phyloP scores from a whole-genome alignment of 2,113 vertebrate genomes.

The Nothobranchius furzeri region DNA sequence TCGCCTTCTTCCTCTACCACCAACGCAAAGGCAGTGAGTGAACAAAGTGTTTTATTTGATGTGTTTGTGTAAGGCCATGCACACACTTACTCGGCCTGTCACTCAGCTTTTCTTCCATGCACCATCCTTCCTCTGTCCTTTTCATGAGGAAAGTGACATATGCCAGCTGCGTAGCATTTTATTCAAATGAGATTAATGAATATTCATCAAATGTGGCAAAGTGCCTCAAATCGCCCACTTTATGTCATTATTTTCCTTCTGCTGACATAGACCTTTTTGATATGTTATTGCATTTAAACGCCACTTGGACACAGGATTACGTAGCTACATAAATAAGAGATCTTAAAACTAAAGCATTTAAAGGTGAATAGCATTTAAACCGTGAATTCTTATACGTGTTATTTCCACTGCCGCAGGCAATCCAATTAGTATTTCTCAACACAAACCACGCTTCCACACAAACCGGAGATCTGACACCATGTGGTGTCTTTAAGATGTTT shows the following conservation, averaged over 20 bases:
- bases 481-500: constrained; percentile 30
- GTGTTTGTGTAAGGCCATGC: constrained; percentile 3
- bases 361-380: constrained; percentile 43
- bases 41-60: constrained; percentile 10
- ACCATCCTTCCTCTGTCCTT: constrained; percentile 67
- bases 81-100: constrained; percentile 8
- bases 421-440: constrained; percentile 52
- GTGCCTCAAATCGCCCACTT: constrained; percentile 54
- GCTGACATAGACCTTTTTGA: constrained; percentile 23
- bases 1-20: constrained; percentile 90
- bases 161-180: constrained; percentile 43
- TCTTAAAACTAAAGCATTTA: constrained; percentile 39
- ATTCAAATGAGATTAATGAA: constrained; percentile 70
- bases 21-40: constrained; percentile 96
- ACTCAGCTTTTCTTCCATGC: constrained; percentile 58
- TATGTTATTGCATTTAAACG: constrained; percentile 34
- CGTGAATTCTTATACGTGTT: constrained; percentile 47
- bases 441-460: constrained; percentile 7
- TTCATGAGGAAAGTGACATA: constrained; percentile 34
- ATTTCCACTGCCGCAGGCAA: constrained; percentile 49
- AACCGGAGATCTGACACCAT: constrained; percentile 20
- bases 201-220: constrained; percentile 64
- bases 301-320: constrained; percentile 17
- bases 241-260: constrained; percentile 28
- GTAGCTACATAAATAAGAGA: constrained; percentile 36